Base-by-base conservation (phyloP, 1,140 invertebrate genomes). In the Oscheius sp. region DNA sequence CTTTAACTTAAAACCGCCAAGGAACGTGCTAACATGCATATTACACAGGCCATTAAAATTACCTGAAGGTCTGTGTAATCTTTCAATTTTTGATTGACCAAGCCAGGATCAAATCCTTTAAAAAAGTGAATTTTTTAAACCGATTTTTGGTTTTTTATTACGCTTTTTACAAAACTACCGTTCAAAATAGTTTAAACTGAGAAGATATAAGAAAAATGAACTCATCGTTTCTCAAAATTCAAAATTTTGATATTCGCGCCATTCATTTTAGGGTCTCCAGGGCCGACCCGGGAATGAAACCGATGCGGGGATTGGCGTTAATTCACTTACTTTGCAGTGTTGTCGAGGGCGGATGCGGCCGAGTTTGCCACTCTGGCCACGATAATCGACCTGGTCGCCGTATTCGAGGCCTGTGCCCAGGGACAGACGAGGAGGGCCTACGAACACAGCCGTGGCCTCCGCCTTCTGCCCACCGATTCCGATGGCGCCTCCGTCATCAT, bases 401-500 rank as follows among this genome's bases (percentile, higher is more conserved):
- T 63, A n/a, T 36, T 63, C 32, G 36, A 63, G 26, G 36, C 36
- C 10, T 36, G 32, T 26, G 61, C 31, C 10, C 36, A 34, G 31
- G 61, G 61, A 13, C 32, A 63, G 26, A 32, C 61, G 7, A 26
- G 36, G 26, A 63, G 35, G 26, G 61, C 36, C 26, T 63, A 63
- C 31, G 35, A 63, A 32, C 35, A 26, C 7, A 26, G 45, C 2
- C n/a, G 23, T 0, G 29, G 58, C 1, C 49, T 73, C 18, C 46
- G 64, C 18, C 35, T 67, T 2, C 32, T 73, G 20, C 62, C 62
- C 26, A 36, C 62, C 1, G 46, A 32, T 23, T 45, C 46, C 0
- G 71, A 65, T 59, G 31, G 36, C 20, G 64, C 45, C 4, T 31
- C 52, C 4, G 62, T 66, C 2, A 58, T 65, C 13, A 49, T 66